Base-by-base conservation (phyloP, 1,140 invertebrate species). In the Macrostomum lignano region DNA sequence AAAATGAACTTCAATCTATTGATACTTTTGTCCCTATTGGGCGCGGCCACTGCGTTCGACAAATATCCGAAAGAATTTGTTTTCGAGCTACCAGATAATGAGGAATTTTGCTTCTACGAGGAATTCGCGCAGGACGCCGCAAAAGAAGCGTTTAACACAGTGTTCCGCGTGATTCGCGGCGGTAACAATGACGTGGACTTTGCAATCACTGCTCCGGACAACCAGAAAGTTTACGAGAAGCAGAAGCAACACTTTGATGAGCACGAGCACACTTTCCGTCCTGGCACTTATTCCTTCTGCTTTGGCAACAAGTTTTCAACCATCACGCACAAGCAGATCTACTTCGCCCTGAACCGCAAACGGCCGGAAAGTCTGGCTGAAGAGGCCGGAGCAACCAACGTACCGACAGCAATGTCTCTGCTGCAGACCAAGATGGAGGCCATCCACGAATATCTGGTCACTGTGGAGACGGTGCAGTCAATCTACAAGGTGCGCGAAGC, bases 181-280 rank as follows among this genome's bases (percentile, higher is more conserved):
- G 35, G 35, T n/a, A 13, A 30, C n/a, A 36, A 30, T 19, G 35
- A 36, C 24, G 35, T 36, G 4, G 35, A 36, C 24, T 10, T 36
- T 19, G 15, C 19, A 17, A 10, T 36, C 4, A 36, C 11, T 7
- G 14, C 26, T 21, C 26, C 28, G 13, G 15, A 6, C 7, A 31
- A 15, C 9, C 14, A 36, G 3, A 20, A 7, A 9, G 13, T 36
- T n/a, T 7, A 15, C 5, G 14, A 19, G 23, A 17, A 13, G 11
- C 5, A 17, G 3, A 21, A 36, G 23, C 13, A n/a, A 11, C 11
- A 36, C 20, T 20, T 19, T 20, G 32, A 33, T 6, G 19, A 13
- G 11, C 14, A 33, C 11, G 24, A 25, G 13, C 14, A 20, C 24
- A 22, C 32, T 25, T 22, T 5, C 5, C 15, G 14, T 10, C 14